Percentiles rank a stretch among this genome's conserved stretches.
Evolutionary conservation across 2,888 invertebrate species (phyloP).

Genomic region (Ellobium chinense): DNA sequence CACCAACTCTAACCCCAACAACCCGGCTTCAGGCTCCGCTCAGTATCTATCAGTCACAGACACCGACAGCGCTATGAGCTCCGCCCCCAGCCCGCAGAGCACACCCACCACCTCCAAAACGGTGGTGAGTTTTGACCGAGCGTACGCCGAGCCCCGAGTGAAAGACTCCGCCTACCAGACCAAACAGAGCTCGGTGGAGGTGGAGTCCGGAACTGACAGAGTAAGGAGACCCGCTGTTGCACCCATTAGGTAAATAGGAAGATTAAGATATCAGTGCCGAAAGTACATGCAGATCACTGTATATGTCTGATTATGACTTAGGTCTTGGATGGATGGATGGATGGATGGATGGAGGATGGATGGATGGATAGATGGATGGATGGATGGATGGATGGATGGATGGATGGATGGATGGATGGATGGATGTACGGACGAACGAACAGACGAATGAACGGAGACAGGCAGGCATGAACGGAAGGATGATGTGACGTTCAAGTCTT

Average conservation of each 20-base stretch:
- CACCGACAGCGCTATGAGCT: slow-evolving; percentile 50
- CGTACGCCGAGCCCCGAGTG: neutral
- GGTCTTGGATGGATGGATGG: no score
- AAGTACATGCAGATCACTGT: no score
- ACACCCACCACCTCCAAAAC: slow-evolving; percentile 16
- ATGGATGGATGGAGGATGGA: no score
- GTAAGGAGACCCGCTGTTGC: slow-evolving; percentile 19
- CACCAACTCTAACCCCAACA: neutral
- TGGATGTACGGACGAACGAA: no score
- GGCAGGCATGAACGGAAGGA: no score
- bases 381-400: no score
- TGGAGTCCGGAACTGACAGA: neutral
- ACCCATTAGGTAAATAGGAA: slow-evolving; percentile 25
- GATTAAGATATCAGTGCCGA: no score
- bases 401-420: no score
- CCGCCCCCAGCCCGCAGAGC: slow-evolving; percentile 46
- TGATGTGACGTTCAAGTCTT: no score
- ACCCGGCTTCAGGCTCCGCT: neutral
- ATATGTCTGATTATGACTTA: no score
- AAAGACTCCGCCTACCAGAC: slow-evolving; percentile 73
- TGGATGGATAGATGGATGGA: no score
- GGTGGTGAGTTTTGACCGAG: neutral
- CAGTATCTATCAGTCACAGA: slow-evolving; percentile 49
- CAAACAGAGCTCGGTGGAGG: slow-evolving; percentile 67
- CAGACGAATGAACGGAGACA: no score